Percentiles rank a stretch among this genome's conserved stretches.
Evolutionary conservation across 2,888 invertebrate genomes (phyloP).

Genomic region (Caenorhabditis drosophilae): DNA sequence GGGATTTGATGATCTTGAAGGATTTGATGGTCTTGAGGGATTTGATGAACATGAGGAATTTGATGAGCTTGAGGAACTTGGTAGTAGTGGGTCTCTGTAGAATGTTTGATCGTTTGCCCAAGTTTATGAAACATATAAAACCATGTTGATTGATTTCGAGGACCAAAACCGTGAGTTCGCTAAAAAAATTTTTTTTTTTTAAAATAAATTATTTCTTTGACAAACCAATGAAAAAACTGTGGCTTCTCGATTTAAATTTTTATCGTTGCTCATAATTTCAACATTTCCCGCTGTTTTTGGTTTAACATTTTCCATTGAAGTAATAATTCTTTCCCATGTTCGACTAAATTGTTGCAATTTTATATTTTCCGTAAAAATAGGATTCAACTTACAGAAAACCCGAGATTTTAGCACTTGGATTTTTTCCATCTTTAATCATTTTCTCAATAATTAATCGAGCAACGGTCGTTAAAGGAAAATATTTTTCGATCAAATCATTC

Average conservation of each 20-base stretch:
- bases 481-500: background rate
- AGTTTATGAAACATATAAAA: too few relatives aligned
- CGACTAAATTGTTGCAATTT: background rate
- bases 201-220: background rate
- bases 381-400: background rate
- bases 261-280: background rate
- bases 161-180: conserved; percentile 5
- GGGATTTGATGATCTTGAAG: too few relatives aligned
- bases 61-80: too few relatives aligned
- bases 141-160: conserved; percentile 1
- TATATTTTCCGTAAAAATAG: background rate
- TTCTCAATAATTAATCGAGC: background rate
- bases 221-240: background rate
- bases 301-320: too few relatives aligned
- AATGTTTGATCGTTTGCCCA: background rate
- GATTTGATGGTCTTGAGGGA: too few relatives aligned
- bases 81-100: background rate
- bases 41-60: too few relatives aligned
- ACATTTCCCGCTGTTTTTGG: background rate
- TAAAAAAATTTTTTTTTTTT: background rate
- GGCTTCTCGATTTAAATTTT: background rate
- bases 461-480: background rate
- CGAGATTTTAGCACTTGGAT: background rate
- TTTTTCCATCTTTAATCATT: background rate
- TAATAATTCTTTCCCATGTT: background rate